Evolutionary conservation across 2,797 vertebrate species (phyloP), one percentile per base, ranked within the genome.

Genomic region (Myiotriccus ornatus): DNA sequence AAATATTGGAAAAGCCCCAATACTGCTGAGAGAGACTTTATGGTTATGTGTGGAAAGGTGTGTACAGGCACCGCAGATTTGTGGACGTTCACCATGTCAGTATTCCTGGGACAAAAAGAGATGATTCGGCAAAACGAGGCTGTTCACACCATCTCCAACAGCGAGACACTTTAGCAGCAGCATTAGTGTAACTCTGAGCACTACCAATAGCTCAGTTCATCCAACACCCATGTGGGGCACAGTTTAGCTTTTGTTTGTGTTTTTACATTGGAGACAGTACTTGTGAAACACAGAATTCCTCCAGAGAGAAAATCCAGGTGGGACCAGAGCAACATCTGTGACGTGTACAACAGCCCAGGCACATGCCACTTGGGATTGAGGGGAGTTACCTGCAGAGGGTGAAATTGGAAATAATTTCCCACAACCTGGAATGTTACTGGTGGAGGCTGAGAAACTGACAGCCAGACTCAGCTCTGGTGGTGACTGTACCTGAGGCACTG

Each of bases 261-360:
- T 91, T 94, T 81, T 28, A 50, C 3, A 5, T 37, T 64, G 35
- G 27, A 88, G 39, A 67, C 0, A 0, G n/a, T 24, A 37, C 14
- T 81, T 78, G 41, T 4, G 62, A 83, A 81, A 88, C 20, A 75
- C 0, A 2, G 43, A 88, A 75, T 76, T 84, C 44, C 52, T 84
- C 23, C 34, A 52, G 17, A n/a, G 52, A 84, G 35, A 75, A 89
- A 89, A 68, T n/a, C 16, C 30, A 47, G n/a, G 32, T 11, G 8
- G 30, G 62, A 70, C 44, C n/a, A 74, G 20, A 53, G 35, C 43
- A 75, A 63, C 17, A 84, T 46, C 25, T 1, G 3, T 43, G 57
- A 39, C 0, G 0, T 9, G 0, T n/a, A 44, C 0, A 1, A 75
- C 62, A 47, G 55, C 44, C 34, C 39, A 28, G 44, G 59, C n/a